Base-by-base conservation (phyloP, 2,113 vertebrate genomes). In the Sylvia atricapilla region DNA sequence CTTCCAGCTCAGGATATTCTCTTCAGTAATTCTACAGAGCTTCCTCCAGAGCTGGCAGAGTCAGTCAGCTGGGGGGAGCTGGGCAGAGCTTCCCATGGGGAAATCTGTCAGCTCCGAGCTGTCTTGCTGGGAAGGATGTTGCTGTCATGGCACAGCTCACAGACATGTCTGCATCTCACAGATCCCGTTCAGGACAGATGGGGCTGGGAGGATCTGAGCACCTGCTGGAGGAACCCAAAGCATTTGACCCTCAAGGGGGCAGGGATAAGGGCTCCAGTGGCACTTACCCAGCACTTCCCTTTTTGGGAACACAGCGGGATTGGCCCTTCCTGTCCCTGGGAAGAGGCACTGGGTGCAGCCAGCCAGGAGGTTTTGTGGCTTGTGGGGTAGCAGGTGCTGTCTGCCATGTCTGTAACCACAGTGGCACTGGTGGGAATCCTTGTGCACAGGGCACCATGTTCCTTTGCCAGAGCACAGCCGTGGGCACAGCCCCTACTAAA, bases 91-190 rank as follows among this genome's bases (percentile, higher is more conserved):
- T 89, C 87, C 49, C 44, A 1, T 50, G 39, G 62, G 56, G 52
- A 87, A 52, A 25, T 39, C 43, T 12, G 41, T 77, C 64, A 87
- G 7, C 70, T 84, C 56, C 0, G 1, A 59, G 69, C 66, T 55
- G 66, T 55, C 30, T 55, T 21, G 47, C 43, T 43, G 44, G 66
- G 74, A 31, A 67, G 52, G 67, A 39, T 52, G 20, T 11, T 76
- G 17, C 43, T 47, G 50, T 64, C 4, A 1, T 21, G 50, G 53
- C 44, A 19, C 4, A 0, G 56, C 82, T 68, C 0, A 0, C 2
- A 35, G 75, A 52, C 41, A 14, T 37, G 27, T 77, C 72, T 77
- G 23, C 52, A 43, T 75, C 28, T 28, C 62, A 3, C 1, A 64
- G 62, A 13, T 43, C 30, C 58, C 18, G 5, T 20, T 55, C 20